Conservation (phyloP, 2,113 vertebrate species). For the Parus major region DNA sequence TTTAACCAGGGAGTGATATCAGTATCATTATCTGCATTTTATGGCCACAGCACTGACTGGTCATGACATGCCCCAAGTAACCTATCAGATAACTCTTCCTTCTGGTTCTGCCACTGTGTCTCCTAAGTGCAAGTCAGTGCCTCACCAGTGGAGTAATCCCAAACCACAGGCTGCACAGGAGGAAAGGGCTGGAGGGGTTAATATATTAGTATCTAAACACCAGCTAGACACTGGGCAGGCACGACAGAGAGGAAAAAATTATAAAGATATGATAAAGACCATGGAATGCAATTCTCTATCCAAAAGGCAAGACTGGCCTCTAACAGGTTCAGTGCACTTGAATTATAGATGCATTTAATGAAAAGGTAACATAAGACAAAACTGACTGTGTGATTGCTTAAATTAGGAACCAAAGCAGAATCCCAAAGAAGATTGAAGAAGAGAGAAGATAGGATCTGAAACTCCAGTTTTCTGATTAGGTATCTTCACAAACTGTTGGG, state of each 20-base stretch:
- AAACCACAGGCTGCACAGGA: not conserved
- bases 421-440: not conserved
- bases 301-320: not conserved
- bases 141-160: not conserved
- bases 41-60: constrained; percentile 9
- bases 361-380: not conserved
- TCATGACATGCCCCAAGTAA: not conserved
- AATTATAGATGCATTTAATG: not conserved
- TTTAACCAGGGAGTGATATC: not conserved
- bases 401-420: not conserved
- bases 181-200: not conserved
- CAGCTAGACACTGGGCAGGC: not conserved
- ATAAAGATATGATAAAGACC: not conserved
- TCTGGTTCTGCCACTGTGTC: not conserved
- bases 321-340: not conserved
- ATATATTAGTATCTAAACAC: not conserved
- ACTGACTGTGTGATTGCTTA: not conserved
- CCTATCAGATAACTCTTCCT: not conserved
- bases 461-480: not conserved
- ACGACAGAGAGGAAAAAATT: not conserved
- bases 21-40: not conserved
- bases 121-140: not conserved
- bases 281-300: not conserved
- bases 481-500: not conserved
- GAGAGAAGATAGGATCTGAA: not conserved